Conservation (phyloP, 2,113 vertebrate species). For the Mus spicilegus region DNA sequence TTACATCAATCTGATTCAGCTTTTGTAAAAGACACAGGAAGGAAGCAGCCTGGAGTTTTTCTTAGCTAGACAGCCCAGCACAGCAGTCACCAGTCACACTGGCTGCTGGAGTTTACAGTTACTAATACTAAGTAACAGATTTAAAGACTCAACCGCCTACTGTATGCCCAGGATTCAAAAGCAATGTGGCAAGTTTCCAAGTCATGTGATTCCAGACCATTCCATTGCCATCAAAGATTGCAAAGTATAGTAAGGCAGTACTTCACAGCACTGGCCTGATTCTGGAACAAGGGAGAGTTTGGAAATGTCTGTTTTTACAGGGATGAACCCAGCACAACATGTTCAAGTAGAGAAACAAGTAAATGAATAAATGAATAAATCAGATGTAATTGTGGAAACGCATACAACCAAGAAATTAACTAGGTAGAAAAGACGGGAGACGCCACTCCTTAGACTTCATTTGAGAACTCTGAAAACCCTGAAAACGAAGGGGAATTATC, state of each 20-base stretch:
- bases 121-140: not conserved
- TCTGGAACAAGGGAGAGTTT: not conserved
- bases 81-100: not conserved
- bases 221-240: not conserved
- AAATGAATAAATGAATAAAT: too few species aligned
- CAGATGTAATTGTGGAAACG: not conserved
- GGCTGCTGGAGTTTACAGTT: not conserved
- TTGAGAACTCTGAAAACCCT: constrained; percentile 9
- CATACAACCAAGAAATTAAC: not conserved
- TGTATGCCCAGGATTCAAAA: not conserved
- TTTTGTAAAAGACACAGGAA: not conserved
- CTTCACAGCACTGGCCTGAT: not conserved
- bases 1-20: not conserved
- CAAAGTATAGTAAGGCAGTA: not conserved
- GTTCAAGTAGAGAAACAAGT: too few species aligned
- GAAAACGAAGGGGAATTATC: not conserved
- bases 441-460: not conserved
- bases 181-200: not conserved
- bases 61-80: not conserved
- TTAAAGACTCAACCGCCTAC: not conserved
- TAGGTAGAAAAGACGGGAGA: not conserved
- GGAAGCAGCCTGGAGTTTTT: not conserved
- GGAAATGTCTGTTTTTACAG: not conserved
- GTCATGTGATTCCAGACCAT: too few species aligned
- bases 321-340: not conserved